These are phyloP conservation scores for Melitaea cinxia DNA, from an alignment of 1,140 invertebrate genomes.

Conservation along the genomic window DNA sequence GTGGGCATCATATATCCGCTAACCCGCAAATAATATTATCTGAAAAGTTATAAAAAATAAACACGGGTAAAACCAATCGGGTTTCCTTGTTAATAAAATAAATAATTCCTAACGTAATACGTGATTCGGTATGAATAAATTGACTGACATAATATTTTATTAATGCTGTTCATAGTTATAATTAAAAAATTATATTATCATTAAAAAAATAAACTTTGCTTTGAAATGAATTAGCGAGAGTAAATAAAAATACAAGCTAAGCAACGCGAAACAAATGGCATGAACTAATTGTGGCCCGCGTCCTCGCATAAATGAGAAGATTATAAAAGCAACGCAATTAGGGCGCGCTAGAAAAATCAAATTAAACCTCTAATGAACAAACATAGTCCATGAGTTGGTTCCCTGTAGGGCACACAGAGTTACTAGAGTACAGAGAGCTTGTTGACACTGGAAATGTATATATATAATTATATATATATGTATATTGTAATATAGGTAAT, in stretches of 20 bases:
- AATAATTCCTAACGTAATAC: too few relatives aligned
- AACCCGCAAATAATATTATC: too few relatives aligned
- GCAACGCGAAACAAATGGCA: constrained; percentile 45
- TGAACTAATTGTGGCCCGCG: constrained; percentile 59
- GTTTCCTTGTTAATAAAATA: too few relatives aligned
- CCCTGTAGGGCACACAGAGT: constrained; percentile 44
- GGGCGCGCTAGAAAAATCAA: constrained; percentile 76
- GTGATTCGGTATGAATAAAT: too few relatives aligned
- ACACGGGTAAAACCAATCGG: too few relatives aligned
- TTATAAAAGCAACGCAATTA: constrained; percentile 72
- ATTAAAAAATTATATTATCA: background rate
- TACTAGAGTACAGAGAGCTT: constrained; percentile 25
- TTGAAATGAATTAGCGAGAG: constrained; percentile 18
- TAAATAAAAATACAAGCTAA: constrained; percentile 40
- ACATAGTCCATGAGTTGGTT: constrained; percentile 59
- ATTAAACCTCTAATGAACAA: constrained; percentile 78
- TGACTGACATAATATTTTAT: too few relatives aligned
- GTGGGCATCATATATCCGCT: too few relatives aligned
- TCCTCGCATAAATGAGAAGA: constrained; percentile 65
- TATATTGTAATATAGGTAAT: background rate
- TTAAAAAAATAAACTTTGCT: background rate
- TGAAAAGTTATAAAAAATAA: too few relatives aligned
- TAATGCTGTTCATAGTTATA: too few relatives aligned
- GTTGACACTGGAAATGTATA: background rate
- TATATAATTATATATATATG: background rate